Evolutionary conservation across 1,140 invertebrate species (phyloP), one percentile per base, ranked within the genome.

Genomic region (Teleopsis dalmanni): DNA sequence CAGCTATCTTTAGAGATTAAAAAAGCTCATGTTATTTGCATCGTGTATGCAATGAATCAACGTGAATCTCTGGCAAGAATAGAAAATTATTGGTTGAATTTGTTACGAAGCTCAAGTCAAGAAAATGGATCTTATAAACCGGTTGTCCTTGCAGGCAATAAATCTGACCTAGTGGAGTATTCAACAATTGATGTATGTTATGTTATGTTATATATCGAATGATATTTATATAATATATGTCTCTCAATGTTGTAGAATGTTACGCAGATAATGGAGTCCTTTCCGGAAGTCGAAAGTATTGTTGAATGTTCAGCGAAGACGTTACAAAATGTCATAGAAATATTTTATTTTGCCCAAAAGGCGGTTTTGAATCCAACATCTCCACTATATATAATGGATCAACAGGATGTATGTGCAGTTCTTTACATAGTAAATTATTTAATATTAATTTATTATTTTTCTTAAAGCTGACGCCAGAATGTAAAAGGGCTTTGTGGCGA

Each of bases 261-360:
- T 56, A 82, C 94, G 72, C 85, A 89, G 42, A 92, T 97, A 42
- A 97, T 98, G 87, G 95, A 97, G 73, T 88, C 96, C 60, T 98
- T 88, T 78, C 83, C 89, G 40, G 96, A 99, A 80, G 91, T 99
- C 40, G 97, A 99, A 76, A 98, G 95, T 47, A 98, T 96, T 76
- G 92, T 99, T 53, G 95, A 98, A 85, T 99, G 95, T 74, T 99
- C 96, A 25, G 96, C 96, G 5, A 95, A 92, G 76, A 96, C 90
- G 13, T 75, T 99, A 55, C 91, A 94, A 71, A 99, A 99, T 76
- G 93, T 99, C 54, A 97, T 94, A 23, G 97, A 99, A 78, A 88
- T 98, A 80, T 99, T 99, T 76, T 99, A 97, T 71, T 99, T 98
- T 76, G 97, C 97, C 69, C 97, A 99, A 78, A 99, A 98, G 72